Conservation (phyloP, 2,797 vertebrate genomes). For the Cryptoprocta ferox region DNA sequence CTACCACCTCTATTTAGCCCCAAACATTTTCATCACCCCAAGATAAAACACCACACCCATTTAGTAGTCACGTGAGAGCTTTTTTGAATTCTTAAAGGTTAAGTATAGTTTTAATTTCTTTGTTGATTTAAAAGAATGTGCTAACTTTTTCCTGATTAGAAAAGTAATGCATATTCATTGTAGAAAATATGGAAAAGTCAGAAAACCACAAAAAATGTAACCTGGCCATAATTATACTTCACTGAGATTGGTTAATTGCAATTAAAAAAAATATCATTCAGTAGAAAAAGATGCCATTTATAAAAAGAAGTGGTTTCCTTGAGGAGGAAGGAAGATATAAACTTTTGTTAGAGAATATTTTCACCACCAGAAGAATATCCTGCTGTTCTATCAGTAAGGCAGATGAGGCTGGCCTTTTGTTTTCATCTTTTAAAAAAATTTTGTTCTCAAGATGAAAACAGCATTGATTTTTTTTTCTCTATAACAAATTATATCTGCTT, state of each 20-base stretch:
- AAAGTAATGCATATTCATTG: neutral
- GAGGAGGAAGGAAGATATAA: neutral
- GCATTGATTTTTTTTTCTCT: neutral
- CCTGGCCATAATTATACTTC: neutral
- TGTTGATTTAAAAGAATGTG: neutral
- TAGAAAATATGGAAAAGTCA: neutral
- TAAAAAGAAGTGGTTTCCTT: neutral
- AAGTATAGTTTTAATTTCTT: neutral
- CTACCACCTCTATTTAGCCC: neutral
- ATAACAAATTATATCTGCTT: neutral
- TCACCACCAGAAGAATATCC: neutral
- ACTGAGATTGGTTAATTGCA: neutral
- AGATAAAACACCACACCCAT: neutral
- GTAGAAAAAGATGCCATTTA: neutral
- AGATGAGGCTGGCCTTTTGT: neutral
- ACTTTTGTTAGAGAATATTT: conserved; percentile 7
- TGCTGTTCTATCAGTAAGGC: neutral
- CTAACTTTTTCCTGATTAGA: conserved; percentile 6
- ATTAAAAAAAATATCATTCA: neutral
- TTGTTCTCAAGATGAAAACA: conserved; percentile 16
- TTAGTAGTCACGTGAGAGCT: neutral
- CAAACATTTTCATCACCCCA: neutral
- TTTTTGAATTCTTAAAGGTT: conserved; percentile 13
- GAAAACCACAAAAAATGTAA: conserved; percentile 17
- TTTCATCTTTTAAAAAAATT: neutral